A percentile compares a stretch with the other conserved stretches of the same genome.
Conservation (phyloP, 2,113 vertebrate genomes). For the Dasyurus viverrinus region DNA sequence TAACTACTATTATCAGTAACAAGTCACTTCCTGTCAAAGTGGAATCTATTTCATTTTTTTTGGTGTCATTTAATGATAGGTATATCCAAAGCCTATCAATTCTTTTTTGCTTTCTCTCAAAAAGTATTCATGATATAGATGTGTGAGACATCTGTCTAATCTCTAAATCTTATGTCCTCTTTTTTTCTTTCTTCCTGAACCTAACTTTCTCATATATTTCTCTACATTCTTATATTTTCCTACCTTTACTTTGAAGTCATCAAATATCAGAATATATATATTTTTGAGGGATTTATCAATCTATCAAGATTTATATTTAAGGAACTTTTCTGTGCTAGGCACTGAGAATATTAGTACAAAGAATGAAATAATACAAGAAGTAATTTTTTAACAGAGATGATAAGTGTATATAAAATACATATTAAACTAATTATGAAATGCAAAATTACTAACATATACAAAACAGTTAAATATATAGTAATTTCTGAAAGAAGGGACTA, state of each 20-base stretch:
- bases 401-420: neutral
- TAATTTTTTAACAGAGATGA: neutral
- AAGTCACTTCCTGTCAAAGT: neutral
- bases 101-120: neutral
- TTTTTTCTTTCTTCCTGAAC: neutral
- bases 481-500: neutral
- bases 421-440: neutral
- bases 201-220: neutral
- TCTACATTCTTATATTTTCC: neutral
- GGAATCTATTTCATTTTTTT: neutral
- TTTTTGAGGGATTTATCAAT: neutral
- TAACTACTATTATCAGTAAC: neutral
- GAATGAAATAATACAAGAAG: neutral
- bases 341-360: neutral
- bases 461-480: neutral
- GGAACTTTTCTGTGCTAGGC: neutral
- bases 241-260: neutral
- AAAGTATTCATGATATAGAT: neutral
- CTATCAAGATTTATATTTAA: neutral
- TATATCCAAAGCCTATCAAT: neutral
- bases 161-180: neutral
- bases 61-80: neutral
- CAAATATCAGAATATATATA: neutral
- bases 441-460: neutral
- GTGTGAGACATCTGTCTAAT: neutral